phyloP scores from a whole-genome alignment of 2,888 invertebrate genomes.

The Drosophila infuscata region DNA sequence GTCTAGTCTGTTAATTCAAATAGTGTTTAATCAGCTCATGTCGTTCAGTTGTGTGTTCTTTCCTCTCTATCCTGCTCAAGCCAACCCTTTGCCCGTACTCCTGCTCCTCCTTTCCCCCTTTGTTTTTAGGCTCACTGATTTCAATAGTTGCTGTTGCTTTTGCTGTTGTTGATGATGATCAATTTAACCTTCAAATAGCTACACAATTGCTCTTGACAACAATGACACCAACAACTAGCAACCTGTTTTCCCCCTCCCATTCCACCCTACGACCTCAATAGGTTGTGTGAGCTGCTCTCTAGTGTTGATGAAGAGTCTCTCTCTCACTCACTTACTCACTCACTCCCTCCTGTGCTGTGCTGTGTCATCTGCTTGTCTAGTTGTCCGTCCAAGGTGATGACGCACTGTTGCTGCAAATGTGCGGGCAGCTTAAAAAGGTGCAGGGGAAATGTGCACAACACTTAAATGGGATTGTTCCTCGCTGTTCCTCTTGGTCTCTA shows the following conservation, averaged over 20 bases:
- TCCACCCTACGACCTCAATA: constrained; percentile 25
- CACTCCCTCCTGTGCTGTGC: constrained; percentile 10
- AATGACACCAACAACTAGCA: constrained; percentile 51
- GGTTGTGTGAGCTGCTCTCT: constrained; percentile 48
- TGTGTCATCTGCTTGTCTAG: constrained; percentile 31
- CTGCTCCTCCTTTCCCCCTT: not conserved
- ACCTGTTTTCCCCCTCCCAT: constrained; percentile 10
- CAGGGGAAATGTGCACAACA: not conserved
- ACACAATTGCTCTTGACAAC: constrained; percentile 67
- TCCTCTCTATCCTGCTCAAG: constrained; percentile 1
- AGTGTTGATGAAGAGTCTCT: constrained; percentile 52
- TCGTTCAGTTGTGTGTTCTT: constrained; percentile 3
- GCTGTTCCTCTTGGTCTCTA: constrained; percentile 1
- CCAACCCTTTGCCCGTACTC: constrained; percentile 36
- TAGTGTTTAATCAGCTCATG: constrained; percentile 52
- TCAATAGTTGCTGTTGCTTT: constrained; percentile 33
- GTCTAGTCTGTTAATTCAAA: constrained; percentile 46
- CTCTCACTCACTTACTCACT: not conserved
- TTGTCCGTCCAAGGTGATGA: constrained; percentile 54
- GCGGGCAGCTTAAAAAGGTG: constrained; percentile 19
- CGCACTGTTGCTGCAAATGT: constrained; percentile 42
- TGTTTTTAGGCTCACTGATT: constrained; percentile 22
- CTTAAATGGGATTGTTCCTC: constrained; percentile 1
- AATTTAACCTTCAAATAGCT: constrained; percentile 76
- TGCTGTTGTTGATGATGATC: constrained; percentile 57